A percentile compares a stretch with the other conserved stretches of the same genome.
Evolutionary conservation across 2,113 vertebrate genomes (phyloP).

Genomic region (Chauna torquata): DNA sequence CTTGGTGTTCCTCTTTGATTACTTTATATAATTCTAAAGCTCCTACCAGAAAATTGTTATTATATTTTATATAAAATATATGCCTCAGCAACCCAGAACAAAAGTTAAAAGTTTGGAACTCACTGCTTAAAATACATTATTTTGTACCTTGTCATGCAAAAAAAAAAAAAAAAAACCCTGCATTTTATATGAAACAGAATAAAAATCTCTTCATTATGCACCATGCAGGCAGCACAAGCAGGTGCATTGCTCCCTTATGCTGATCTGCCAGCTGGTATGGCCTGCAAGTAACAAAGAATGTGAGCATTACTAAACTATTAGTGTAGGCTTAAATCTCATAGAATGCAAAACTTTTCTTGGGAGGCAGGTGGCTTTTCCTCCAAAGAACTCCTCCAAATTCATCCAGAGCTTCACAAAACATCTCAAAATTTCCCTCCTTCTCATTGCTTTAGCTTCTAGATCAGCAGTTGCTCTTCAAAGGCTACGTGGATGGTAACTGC

Average conservation of each 20-base stretch:
- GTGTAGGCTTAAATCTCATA: background rate
- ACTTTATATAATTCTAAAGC: background rate
- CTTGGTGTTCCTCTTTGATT: background rate
- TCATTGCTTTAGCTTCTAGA: background rate
- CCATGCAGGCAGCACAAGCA: background rate
- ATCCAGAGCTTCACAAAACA: background rate
- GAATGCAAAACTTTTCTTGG: background rate
- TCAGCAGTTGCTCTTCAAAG: background rate
- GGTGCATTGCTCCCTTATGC: background rate
- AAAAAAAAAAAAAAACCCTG: background rate
- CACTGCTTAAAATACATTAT: background rate
- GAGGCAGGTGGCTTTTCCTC: background rate
- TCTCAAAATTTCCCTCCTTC: background rate
- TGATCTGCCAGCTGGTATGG: background rate
- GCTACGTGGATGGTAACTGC: background rate
- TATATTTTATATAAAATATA: background rate
- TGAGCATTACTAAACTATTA: background rate
- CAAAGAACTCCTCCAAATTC: background rate
- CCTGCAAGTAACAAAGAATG: background rate
- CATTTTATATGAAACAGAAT: background rate
- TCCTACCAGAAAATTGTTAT: background rate
- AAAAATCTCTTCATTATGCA: background rate
- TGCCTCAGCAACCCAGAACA: background rate
- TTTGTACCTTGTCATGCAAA: background rate
- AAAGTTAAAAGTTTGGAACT: background rate